phyloP scores from a whole-genome alignment of 2,888 invertebrate genomes.

The Prenolepis imparis region DNA sequence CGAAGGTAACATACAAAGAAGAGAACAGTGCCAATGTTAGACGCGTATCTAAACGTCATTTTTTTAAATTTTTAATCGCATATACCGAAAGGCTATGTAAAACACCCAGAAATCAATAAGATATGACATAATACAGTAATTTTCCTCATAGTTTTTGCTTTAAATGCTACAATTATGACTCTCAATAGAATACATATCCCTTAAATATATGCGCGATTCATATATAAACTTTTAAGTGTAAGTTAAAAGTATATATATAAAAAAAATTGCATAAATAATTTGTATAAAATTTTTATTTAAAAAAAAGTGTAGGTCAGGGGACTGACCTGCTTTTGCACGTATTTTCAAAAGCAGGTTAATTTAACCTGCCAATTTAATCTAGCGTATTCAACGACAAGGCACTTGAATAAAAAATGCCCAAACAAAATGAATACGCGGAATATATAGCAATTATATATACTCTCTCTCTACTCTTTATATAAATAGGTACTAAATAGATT shows the following conservation, averaged over 20 bases:
- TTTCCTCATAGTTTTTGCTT: background rate
- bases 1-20: constrained; percentile 84
- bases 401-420: constrained; percentile 65
- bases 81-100: constrained; percentile 65
- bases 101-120: constrained; percentile 10
- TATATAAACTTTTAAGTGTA: constrained; percentile 56
- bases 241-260: constrained; percentile 53
- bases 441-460: background rate
- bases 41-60: constrained; percentile 73
- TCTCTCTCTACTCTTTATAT: background rate
- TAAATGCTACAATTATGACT: background rate
- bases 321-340: constrained; percentile 73
- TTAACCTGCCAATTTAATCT: constrained; percentile 66
- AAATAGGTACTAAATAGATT: background rate
- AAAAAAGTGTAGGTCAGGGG: constrained; percentile 73
- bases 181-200: constrained; percentile 46
- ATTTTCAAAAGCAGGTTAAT: constrained; percentile 75
- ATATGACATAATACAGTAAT: background rate
- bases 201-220: constrained; percentile 67
- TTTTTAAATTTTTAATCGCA: constrained; percentile 55
- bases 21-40: constrained; percentile 83
- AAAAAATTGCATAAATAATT: constrained; percentile 40
- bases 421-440: constrained; percentile 66
- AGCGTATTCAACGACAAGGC: constrained; percentile 64
- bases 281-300: background rate